Base-by-base conservation (phyloP, 23 tunicate genomes). In the Halocynthia roretzi region DNA sequence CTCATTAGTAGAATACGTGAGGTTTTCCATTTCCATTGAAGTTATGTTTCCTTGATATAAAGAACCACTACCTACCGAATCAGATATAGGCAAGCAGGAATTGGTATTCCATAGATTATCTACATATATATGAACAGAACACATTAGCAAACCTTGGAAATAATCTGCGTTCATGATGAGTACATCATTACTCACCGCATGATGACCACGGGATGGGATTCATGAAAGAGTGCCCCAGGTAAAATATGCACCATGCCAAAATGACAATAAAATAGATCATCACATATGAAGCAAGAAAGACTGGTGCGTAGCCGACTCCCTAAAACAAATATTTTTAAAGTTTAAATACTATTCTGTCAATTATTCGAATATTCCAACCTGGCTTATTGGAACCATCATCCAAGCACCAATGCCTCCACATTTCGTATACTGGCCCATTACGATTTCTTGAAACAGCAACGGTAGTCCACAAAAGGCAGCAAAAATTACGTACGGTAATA, bases 61-160 rank as follows among this genome's bases (percentile, higher is more conserved):
- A 8, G 9, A 10, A 9, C 9, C n/a, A 65, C 70, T 65, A 15
- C 19, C 1, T 5, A n/a, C 53, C 5, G 51, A 2, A 20, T 10
- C 15, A 40, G 48, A 5, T 9, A 15, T 15, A 12, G 68, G 11
- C 14, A 55, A n/a, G 61, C 86, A 82, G 19, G 62, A 20, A 12
- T 67, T 31, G 61, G 81, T 19, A 77, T 82, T 82, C 86, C 86
- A 82, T 78, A 68, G 75, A 63, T 82, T 82, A 49, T 62, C 86
- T 82, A n/a, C 10, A 56, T 5, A 75, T 8, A 65, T 20, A 6
- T 58, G 2, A 58, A 14, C 15, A 14, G 63, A 1, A 58, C 63
- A 58, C 17, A 58, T 14, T 58, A 58, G 15, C 15, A n/a, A 14
- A n/a, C 63, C 63, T 4, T 14, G 15, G 5, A n/a, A 58, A 10